phyloP scores from a whole-genome alignment of 2,888 invertebrate genomes.

The Neria commutata region DNA sequence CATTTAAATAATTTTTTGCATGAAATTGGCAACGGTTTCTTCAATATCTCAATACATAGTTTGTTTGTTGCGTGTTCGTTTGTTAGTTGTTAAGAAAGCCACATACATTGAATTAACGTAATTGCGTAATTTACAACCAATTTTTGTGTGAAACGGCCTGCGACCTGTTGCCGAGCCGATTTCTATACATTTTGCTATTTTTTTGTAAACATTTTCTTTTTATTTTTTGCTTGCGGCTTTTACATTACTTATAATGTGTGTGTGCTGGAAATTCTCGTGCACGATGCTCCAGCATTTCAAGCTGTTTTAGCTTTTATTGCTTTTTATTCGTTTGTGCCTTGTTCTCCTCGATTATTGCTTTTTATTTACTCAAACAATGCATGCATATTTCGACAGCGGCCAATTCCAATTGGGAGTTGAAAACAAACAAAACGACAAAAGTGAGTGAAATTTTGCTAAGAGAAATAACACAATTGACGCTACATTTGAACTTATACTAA shows the following conservation, averaged over 20 bases:
- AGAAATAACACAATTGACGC: constrained; percentile 42
- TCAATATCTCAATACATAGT: constrained; percentile 24
- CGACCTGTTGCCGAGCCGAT: not conserved
- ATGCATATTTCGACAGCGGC: no score
- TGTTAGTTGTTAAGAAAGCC: constrained; percentile 12
- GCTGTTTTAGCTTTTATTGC: no score
- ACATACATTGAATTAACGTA: constrained; percentile 19
- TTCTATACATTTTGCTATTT: not conserved
- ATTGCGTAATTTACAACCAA: constrained; percentile 28
- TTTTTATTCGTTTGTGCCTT: no score
- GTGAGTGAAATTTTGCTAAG: constrained; percentile 30
- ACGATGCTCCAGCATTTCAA: no score
- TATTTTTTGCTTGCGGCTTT: no score
- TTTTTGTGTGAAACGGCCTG: not conserved
- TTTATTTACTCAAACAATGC: no score
- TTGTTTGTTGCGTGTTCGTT: constrained; percentile 9
- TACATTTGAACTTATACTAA: constrained; percentile 37
- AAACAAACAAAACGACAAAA: constrained; percentile 30
- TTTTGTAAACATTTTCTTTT: not conserved
- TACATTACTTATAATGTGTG: no score
- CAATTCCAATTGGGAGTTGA: constrained; percentile 48
- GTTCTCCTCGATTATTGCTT: no score
- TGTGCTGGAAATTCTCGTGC: no score
- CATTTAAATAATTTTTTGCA: constrained; percentile 25
- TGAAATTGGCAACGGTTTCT: constrained; percentile 45